phyloP scores from a whole-genome alignment of 2,797 vertebrate species.

The Denticeps clupeoides region DNA sequence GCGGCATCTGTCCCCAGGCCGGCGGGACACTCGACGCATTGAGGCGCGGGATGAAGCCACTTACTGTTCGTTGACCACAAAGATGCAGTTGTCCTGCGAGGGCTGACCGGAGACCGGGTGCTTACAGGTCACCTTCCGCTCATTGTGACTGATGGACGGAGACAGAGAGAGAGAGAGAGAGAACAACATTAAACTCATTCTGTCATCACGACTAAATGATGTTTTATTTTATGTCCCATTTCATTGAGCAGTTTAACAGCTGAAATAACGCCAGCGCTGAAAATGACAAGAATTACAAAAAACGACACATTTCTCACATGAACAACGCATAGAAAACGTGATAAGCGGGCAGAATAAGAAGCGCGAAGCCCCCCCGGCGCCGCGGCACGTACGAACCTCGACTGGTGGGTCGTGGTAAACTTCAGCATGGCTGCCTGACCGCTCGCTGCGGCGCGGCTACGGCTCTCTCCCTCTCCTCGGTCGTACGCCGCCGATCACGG shows the following conservation, averaged over 20 bases:
- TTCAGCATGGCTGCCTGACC: slow-evolving; percentile 37
- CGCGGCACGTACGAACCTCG: slow-evolving; percentile 32
- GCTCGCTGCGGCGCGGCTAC: too few species aligned
- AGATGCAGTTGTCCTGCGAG: slow-evolving; percentile 97
- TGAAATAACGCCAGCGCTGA: too few species aligned
- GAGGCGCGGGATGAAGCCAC: slow-evolving; percentile 47
- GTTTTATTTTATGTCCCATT: too few species aligned
- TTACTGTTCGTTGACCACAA: slow-evolving; percentile 97
- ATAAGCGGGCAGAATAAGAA: too few species aligned
- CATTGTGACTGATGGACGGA: slow-evolving; percentile 75
- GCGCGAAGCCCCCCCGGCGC: too few species aligned
- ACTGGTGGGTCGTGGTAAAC: slow-evolving; percentile 34
- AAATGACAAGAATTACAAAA: too few species aligned
- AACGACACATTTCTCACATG: too few species aligned
- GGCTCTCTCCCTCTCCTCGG: not conserved
- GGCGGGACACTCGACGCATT: not conserved
- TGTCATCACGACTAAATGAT: too few species aligned
- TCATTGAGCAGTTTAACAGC: too few species aligned
- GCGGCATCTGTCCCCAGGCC: not conserved
- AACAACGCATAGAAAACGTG: too few species aligned
- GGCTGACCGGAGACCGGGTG: slow-evolving; percentile 85
- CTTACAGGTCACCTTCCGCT: slow-evolving; percentile 93
- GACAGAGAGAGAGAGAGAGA: slow-evolving; percentile 14
- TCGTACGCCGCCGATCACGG: not conserved
- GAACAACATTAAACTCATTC: not conserved